A percentile compares a stretch with the other conserved stretches of the same genome.
These are phyloP conservation scores for Meliscaeva auricollis DNA, from an alignment of 2,888 invertebrate species.

Conservation along the genomic window DNA sequence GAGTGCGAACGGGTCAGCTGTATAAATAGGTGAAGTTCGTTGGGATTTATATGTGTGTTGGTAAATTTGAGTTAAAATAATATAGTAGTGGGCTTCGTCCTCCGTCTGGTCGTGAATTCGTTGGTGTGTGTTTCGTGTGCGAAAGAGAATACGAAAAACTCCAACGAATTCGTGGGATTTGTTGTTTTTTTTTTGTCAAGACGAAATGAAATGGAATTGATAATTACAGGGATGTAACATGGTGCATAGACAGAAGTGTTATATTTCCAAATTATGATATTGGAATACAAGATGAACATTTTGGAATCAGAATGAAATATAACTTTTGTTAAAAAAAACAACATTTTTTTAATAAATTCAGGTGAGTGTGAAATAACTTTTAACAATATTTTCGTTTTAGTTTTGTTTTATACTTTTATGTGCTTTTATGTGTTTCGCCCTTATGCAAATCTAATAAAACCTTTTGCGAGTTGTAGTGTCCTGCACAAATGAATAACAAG, in stretches of 20 bases:
- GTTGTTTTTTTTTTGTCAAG: slow-evolving; percentile 12
- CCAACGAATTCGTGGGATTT: slow-evolving; percentile 44
- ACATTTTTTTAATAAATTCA: slow-evolving; percentile 20
- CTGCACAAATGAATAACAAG: no score
- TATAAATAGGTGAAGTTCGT: slow-evolving; percentile 57
- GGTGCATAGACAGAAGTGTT: slow-evolving; percentile 34
- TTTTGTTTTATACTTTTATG: no score
- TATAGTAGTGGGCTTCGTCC: slow-evolving; percentile 19
- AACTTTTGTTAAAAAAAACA: slow-evolving; percentile 35
- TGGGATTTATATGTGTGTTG: slow-evolving; percentile 35
- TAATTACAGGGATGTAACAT: slow-evolving; percentile 53
- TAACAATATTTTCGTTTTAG: no score
- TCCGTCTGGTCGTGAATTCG: slow-evolving; percentile 30
- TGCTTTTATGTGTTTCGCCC: no score
- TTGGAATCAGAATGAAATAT: slow-evolving; percentile 36
- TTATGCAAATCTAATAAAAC: no score
- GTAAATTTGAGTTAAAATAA: slow-evolving; percentile 9
- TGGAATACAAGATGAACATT: slow-evolving; percentile 35
- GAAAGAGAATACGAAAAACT: slow-evolving; percentile 17
- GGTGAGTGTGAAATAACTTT: slow-evolving; percentile 20
- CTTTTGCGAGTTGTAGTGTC: no score
- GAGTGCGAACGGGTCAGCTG: slow-evolving; percentile 42
- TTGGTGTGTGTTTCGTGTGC: slow-evolving; percentile 30
- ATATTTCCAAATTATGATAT: slow-evolving; percentile 7
- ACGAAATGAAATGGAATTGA: slow-evolving; percentile 50